These are phyloP conservation scores for Drosophila prolongata DNA, from an alignment of 2,888 invertebrate species.

Conservation along the genomic window DNA sequence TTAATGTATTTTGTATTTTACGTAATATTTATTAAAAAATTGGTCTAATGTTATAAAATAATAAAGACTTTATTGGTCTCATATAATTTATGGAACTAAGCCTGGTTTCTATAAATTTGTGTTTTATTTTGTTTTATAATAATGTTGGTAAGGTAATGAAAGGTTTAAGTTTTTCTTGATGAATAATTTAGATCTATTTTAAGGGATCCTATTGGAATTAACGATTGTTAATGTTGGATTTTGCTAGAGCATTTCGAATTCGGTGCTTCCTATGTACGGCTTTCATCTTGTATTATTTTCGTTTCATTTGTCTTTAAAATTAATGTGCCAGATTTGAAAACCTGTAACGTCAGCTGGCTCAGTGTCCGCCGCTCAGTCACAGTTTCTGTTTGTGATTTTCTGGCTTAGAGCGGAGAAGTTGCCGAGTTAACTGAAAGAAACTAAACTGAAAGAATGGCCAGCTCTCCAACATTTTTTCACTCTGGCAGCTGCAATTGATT, in stretches of 20 bases:
- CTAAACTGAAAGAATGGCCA: constrained; percentile 58
- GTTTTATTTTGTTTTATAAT: too few species aligned
- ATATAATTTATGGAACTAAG: too few species aligned
- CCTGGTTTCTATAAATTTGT: too few species aligned
- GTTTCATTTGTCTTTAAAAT: constrained; percentile 72
- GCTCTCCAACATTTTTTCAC: constrained; percentile 12
- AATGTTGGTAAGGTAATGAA: too few species aligned
- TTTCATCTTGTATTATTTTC: constrained; percentile 65
- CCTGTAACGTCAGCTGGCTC: constrained; percentile 72
- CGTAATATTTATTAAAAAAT: too few species aligned
- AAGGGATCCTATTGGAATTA: too few species aligned
- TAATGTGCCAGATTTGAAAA: constrained; percentile 80
- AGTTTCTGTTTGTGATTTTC: constrained; percentile 9
- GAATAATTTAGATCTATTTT: too few species aligned
- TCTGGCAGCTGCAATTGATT: constrained; percentile 57
- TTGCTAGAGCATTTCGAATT: constrained; percentile 42
- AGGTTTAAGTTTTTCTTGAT: too few species aligned
- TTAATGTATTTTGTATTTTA: too few species aligned
- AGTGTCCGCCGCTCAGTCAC: constrained; percentile 30
- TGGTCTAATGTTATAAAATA: too few species aligned
- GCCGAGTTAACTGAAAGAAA: constrained; percentile 58
- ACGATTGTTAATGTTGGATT: too few species aligned
- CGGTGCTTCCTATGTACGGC: constrained; percentile 3
- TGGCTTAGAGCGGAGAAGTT: constrained; percentile 33
- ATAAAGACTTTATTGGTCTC: too few species aligned